phyloP scores from a whole-genome alignment of 2,888 invertebrate genomes.

The Tetragonisca angustula region DNA sequence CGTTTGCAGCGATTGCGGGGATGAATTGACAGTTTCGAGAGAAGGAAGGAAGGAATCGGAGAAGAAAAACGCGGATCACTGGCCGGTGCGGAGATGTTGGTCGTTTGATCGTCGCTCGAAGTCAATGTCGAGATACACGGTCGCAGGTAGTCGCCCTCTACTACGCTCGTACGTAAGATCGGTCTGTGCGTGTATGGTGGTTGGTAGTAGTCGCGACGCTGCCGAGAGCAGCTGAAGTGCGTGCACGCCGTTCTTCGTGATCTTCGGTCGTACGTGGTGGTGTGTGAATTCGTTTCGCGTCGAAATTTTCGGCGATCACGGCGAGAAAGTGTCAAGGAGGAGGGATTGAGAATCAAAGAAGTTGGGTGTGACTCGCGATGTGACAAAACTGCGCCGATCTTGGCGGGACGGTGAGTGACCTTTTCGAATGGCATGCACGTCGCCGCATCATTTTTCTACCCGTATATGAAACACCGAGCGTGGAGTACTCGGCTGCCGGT shows the following conservation, averaged over 20 bases:
- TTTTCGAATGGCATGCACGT: slow-evolving; percentile 60
- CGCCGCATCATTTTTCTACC: slow-evolving; percentile 39
- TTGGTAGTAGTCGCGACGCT: slow-evolving; percentile 67
- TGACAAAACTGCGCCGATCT: slow-evolving; percentile 69
- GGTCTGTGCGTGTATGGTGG: slow-evolving; percentile 53
- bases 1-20: background rate
- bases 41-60: background rate
- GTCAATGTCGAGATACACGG: slow-evolving; percentile 60
- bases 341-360: slow-evolving; percentile 31
- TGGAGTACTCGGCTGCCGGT: background rate
- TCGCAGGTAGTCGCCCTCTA: slow-evolving; percentile 66
- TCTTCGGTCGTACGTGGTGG: background rate
- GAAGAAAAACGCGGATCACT: slow-evolving; percentile 3
- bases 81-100: slow-evolving; percentile 27
- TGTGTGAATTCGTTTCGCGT: slow-evolving; percentile 2
- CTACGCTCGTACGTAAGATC: slow-evolving; percentile 45
- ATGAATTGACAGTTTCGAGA: background rate
- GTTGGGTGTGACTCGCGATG: slow-evolving; percentile 47
- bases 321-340: slow-evolving; percentile 18
- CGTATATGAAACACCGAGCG: background rate
- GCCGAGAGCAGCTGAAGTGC: slow-evolving; percentile 65
- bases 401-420: slow-evolving; percentile 81
- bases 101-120: slow-evolving; percentile 38
- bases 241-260: slow-evolving; percentile 41
- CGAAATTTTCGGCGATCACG: background rate